Percentiles rank a stretch among this genome's conserved stretches.
Conservation (phyloP, 2,797 vertebrate species). For the Hemitrygon akajei region DNA sequence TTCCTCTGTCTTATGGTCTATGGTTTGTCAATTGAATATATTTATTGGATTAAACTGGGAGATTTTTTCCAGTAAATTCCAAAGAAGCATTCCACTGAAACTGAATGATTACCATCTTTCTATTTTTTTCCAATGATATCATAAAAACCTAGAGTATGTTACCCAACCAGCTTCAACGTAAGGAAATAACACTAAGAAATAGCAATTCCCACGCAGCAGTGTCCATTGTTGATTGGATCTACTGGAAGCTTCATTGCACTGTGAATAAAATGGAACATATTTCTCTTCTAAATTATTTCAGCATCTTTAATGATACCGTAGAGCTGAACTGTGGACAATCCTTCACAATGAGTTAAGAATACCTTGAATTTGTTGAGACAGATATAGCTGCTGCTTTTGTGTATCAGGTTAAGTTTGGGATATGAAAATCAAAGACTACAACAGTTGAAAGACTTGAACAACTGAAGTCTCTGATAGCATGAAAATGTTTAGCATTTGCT, state of each 20-base stretch:
- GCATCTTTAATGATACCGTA: background rate
- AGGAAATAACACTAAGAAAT: conserved; percentile 12
- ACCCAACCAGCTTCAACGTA: background rate
- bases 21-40: background rate
- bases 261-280: conserved; percentile 1
- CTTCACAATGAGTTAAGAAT: background rate
- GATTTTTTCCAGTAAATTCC: background rate
- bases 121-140: background rate
- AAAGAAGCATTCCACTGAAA: background rate
- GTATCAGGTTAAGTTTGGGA: background rate
- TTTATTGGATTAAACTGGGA: background rate
- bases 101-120: background rate
- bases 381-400: background rate
- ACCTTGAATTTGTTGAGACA: background rate
- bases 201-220: background rate
- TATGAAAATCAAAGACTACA: background rate
- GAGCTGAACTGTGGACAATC: background rate
- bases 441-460: background rate
- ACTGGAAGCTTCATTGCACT: background rate
- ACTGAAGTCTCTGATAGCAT: background rate
- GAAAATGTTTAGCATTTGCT: conserved; percentile 55
- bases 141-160: background rate
- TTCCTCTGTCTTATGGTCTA: too few relatives aligned
- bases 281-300: background rate
- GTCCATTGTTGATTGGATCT: background rate